Conservation (phyloP, 2,113 vertebrate genomes). For the Albula glossodonta region DNA sequence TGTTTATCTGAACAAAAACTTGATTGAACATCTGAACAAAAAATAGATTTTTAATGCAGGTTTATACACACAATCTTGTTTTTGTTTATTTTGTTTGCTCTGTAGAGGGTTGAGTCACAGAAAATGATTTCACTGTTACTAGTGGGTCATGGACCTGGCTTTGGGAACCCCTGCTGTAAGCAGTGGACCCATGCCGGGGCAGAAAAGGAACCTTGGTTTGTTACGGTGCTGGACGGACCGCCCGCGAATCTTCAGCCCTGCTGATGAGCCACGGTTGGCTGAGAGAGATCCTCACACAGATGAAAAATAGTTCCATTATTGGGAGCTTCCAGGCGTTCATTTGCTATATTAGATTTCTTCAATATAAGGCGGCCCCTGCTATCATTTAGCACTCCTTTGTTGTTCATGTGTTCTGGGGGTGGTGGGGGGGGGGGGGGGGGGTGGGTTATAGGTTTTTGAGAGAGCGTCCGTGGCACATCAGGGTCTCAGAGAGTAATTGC, state of each 20-base stretch:
- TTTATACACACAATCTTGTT: no score
- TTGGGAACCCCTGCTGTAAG: slow-evolving; percentile 97
- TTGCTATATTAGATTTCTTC: slow-evolving; percentile 46
- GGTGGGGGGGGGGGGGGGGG: neutral
- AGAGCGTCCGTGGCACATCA: slow-evolving; percentile 6
- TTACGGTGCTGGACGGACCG: slow-evolving; percentile 29
- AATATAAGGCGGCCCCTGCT: neutral
- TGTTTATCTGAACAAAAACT: slow-evolving; percentile 10
- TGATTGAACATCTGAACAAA: slow-evolving; percentile 1
- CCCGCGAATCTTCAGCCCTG: neutral
- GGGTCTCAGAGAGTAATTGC: slow-evolving; percentile 26
- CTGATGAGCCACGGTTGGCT: slow-evolving; percentile 59
- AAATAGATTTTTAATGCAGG: no score
- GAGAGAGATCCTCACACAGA: slow-evolving; percentile 58
- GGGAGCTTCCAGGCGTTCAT: slow-evolving; percentile 58
- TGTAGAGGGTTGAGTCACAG: no score
- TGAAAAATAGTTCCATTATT: slow-evolving; percentile 70
- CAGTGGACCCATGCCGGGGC: slow-evolving; percentile 84
- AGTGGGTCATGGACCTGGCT: slow-evolving; percentile 63
- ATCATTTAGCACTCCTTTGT: slow-evolving; percentile 31
- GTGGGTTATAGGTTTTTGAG: slow-evolving; percentile 35
- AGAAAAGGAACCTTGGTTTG: slow-evolving; percentile 84
- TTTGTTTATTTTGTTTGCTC: no score
- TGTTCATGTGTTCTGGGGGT: slow-evolving; percentile 21
- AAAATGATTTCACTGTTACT: no score